Conservation (phyloP, 2,113 vertebrate genomes). For the Eublepharis macularius region DNA sequence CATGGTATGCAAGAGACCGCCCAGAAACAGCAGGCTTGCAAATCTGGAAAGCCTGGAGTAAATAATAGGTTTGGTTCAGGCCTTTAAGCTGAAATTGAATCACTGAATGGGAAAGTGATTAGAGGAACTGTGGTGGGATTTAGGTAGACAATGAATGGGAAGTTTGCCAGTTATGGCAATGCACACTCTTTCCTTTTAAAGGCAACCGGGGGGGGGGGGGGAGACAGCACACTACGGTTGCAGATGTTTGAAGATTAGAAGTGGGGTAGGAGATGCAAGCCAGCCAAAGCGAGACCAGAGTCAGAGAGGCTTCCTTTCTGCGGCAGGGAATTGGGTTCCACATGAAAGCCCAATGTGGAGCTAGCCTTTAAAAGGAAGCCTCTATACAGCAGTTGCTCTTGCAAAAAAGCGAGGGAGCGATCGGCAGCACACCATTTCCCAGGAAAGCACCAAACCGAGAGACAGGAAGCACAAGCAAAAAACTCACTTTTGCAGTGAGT, state of each 20-base stretch:
- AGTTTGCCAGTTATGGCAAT: conserved; percentile 25
- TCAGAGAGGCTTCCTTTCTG: conserved; percentile 28
- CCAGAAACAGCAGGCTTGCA: not conserved
- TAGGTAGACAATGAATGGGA: conserved; percentile 22
- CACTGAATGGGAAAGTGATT: conserved; percentile 42
- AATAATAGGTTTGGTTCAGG: not conserved
- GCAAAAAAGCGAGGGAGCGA: not conserved
- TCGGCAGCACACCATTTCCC: not conserved
- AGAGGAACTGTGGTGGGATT: conserved; percentile 42
- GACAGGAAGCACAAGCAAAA: conserved; percentile 47
- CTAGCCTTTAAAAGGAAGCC: not conserved
- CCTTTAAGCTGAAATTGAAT: conserved; percentile 39
- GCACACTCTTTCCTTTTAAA: conserved; percentile 20
- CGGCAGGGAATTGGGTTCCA: not conserved
- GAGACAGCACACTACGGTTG: conserved; percentile 7
- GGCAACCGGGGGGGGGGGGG: not conserved
- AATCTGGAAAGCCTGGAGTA: not conserved
- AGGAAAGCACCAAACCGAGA: conserved; percentile 13
- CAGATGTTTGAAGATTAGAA: conserved; percentile 30
- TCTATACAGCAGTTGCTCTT: conserved; percentile 29
- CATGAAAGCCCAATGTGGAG: not conserved
- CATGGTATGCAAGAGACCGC: not conserved
- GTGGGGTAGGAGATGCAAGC: not conserved
- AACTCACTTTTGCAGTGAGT: conserved; percentile 48
- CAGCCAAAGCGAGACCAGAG: not conserved